Base-by-base conservation (phyloP, 2,113 vertebrate genomes). In the Rhabdornis inornatus region DNA sequence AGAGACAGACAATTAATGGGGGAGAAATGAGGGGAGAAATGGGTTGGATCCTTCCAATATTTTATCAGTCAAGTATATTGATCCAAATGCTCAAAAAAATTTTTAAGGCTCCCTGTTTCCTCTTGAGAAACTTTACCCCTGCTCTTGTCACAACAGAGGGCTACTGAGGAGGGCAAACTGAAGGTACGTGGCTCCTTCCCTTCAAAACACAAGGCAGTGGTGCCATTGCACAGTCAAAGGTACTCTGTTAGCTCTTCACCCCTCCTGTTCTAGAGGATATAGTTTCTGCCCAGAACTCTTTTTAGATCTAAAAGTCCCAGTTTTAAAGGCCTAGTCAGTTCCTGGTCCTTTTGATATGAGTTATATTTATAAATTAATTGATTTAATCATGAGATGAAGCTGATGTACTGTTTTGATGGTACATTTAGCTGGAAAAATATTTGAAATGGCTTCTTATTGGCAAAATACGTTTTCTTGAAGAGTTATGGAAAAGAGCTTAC, bases 1-100 rank as follows among this genome's bases (percentile, higher is more conserved):
- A 56, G 52, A 37, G 35, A 40, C 0, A 5, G 52, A 40, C 39
- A 28, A 10, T 1, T 52, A 25, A 9, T 1, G 1, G 20, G 22
- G 44, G 17, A 44, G 17, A 42, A 72, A 55, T 18, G n/a, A 59
- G 49, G 15, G 28, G 21, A 80, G 21, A 72, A 39, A 59, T 47
- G 4, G 47, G 5, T 24, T 52, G 25, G 24, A 44, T 80, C 61
- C 35, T 61, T 57, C 42, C 53, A 21, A 20, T 35, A 40, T 63
- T 83, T 56, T 66, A 18, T 65, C 50, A 44, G 30, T 66, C 30
- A 65, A 42, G 40, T 31, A 31, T 47, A 71, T 25, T 11, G 35
- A 9, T 17, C 47, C 31, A 71, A 44, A 35, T 20, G 24, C 37
- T 80, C 47, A 33, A 65, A 60, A 64, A 24, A 15, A 10, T 28